Evolutionary conservation across 2,113 vertebrate genomes (phyloP), one percentile per base, ranked within the genome.

Genomic region (Gorilla gorilla): DNA sequence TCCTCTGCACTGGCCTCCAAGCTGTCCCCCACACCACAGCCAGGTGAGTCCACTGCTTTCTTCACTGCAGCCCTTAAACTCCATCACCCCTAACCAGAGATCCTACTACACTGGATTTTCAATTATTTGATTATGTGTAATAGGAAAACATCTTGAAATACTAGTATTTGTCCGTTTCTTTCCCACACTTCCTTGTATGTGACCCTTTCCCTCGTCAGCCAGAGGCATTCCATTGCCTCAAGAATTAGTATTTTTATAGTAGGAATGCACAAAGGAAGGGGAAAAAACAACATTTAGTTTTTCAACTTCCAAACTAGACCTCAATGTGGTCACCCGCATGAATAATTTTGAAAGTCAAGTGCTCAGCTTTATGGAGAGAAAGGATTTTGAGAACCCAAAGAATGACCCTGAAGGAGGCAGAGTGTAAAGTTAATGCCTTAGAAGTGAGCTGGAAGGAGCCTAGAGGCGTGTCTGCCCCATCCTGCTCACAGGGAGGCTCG

Each of bases 151-250:
- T 85, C 38, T 35, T 79, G 73, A 97, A 92, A 96, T 86, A 86
- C 20, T 93, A 93, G 66, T 73, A 79, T 92, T 90, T 90, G 50
- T 80, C 72, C 38, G n/a, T 95, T 84, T 75, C 61, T 96, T 83
- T 88, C 50, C 45, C 25, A n/a, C 5, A 79, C 70, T 70, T 92
- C 59, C 87, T 96, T 32, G 10, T 81, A 59, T 13, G 82, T 89
- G 57, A 38, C 66, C 57, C 9, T 50, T 13, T 1, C 22, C 73
- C 57, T 55, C 13, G 32, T 96, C 70, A 86, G 73, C 50, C 89
- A 75, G 88, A 75, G 30, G 9, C 30, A n/a, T 57, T 94, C 72
- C 11, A 1, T 23, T 35, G 10, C 55, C 25, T 84, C 10, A 87
- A 75, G 68, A 89, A 82, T 43, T 59, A 43, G 17, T 89, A 22